A percentile compares a stretch with the other conserved stretches of the same genome.
These are phyloP conservation scores for Centropus bengalensis DNA, from an alignment of 2,113 vertebrate genomes.

Conservation along the genomic window DNA sequence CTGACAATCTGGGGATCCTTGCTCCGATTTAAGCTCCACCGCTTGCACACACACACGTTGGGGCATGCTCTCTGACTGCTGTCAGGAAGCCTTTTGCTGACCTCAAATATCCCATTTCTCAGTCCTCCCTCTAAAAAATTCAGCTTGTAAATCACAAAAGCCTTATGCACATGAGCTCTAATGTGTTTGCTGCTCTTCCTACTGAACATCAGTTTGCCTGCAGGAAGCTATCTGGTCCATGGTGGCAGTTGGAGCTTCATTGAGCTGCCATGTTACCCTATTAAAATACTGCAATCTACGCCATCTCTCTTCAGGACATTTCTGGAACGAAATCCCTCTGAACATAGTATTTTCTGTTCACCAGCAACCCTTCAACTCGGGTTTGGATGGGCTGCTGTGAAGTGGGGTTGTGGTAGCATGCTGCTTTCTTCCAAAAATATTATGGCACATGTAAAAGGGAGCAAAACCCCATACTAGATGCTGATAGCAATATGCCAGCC, in stretches of 20 bases:
- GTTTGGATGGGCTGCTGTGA: background rate
- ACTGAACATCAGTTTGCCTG: background rate
- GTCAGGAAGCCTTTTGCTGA: background rate
- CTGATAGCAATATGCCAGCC: background rate
- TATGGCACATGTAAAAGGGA: background rate
- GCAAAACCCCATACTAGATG: background rate
- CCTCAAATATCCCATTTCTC: background rate
- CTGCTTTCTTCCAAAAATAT: background rate
- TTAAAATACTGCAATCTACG: background rate
- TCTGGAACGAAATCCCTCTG: background rate
- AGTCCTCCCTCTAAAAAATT: background rate
- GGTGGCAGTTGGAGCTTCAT: background rate
- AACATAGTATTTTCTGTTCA: background rate
- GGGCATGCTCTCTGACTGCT: background rate
- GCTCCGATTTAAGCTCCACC: background rate
- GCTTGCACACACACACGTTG: fast-evolving
- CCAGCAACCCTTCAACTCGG: background rate
- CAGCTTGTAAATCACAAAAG: background rate
- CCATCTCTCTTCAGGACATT: background rate
- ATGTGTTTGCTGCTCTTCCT: background rate
- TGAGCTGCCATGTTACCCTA: background rate
- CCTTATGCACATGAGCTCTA: background rate
- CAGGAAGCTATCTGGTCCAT: background rate
- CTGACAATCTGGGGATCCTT: background rate
- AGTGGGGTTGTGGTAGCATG: background rate